Percentiles rank a stretch among this genome's conserved stretches.
Evolutionary conservation across 2,113 vertebrate species (phyloP).

Genomic region (Cyprinodon variegatus): DNA sequence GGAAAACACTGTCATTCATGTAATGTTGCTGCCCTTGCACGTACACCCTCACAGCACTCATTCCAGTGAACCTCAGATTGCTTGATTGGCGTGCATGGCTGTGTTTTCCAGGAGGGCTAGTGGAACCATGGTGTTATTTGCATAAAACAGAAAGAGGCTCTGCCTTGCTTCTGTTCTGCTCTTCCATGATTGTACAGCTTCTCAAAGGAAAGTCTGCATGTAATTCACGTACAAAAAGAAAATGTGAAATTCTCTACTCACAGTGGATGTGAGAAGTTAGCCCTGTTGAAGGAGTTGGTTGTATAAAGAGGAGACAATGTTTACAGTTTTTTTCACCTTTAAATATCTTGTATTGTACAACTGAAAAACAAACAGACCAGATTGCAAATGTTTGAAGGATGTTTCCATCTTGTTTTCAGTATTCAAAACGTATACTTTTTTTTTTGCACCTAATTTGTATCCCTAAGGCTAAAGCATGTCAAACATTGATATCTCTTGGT

Average conservation of each 20-base stretch:
- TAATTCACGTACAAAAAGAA: constrained; percentile 3
- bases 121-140: constrained; percentile 43
- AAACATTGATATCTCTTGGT: too few species aligned
- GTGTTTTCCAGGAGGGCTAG: constrained; percentile 57
- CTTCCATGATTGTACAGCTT: constrained; percentile 26
- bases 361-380: too few species aligned
- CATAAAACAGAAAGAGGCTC: constrained; percentile 51
- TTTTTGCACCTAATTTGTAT: too few species aligned
- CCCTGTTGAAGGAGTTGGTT: background rate
- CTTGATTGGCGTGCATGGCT: constrained; percentile 61
- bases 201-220: constrained; percentile 38
- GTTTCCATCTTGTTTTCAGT: too few species aligned
- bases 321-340: too few species aligned
- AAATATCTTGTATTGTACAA: too few species aligned
- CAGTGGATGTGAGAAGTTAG: constrained; percentile 1
- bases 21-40: constrained; percentile 27
- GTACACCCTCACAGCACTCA: constrained; percentile 24
- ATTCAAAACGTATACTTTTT: too few species aligned
- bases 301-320: too few species aligned
- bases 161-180: constrained; percentile 40
- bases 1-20: constrained; percentile 11
- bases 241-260: constrained; percentile 11
- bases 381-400: too few species aligned
- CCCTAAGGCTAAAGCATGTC: too few species aligned
- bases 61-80: constrained; percentile 44